Conservation (phyloP, 1,140 invertebrate species). For the Drosophila arizonae region DNA sequence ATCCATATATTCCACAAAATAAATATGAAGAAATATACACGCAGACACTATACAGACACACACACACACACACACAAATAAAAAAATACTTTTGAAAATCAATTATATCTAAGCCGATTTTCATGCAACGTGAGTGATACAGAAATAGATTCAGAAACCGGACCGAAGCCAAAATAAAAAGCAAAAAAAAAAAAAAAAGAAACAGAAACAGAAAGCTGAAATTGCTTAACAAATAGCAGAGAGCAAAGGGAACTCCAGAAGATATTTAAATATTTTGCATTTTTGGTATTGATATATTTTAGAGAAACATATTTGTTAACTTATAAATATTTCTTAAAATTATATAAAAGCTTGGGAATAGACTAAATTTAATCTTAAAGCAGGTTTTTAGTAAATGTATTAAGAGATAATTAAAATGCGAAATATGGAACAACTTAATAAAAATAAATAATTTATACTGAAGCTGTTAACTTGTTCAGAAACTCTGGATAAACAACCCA, state of each 20-base stretch:
- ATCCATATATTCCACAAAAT: conserved; percentile 3
- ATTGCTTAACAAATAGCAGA: conserved; percentile 24
- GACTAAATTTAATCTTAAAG: no score
- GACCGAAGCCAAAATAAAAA: conserved; percentile 12
- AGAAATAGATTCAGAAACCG: conserved; percentile 20
- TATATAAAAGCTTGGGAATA: no score
- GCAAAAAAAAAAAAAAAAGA: background rate
- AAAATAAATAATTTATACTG: no score
- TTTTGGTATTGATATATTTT: background rate
- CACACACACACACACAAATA: background rate
- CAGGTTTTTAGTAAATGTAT: no score
- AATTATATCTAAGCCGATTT: conserved; percentile 77
- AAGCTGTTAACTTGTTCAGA: no score
- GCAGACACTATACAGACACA: background rate
- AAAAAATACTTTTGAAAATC: conserved; percentile 52
- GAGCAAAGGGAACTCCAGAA: conserved; percentile 29
- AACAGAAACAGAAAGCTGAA: conserved; percentile 40
- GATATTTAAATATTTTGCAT: conserved; percentile 27
- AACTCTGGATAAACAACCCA: no score
- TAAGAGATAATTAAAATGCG: no score
- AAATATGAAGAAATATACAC: background rate
- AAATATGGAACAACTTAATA: no score
- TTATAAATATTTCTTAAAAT: no score
- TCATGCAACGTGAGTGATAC: conserved; percentile 43
- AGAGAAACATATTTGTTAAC: no score